Evolutionary conservation across 2,797 vertebrate species (phyloP), one percentile per base, ranked within the genome.

Genomic region (Sebastes minor): DNA sequence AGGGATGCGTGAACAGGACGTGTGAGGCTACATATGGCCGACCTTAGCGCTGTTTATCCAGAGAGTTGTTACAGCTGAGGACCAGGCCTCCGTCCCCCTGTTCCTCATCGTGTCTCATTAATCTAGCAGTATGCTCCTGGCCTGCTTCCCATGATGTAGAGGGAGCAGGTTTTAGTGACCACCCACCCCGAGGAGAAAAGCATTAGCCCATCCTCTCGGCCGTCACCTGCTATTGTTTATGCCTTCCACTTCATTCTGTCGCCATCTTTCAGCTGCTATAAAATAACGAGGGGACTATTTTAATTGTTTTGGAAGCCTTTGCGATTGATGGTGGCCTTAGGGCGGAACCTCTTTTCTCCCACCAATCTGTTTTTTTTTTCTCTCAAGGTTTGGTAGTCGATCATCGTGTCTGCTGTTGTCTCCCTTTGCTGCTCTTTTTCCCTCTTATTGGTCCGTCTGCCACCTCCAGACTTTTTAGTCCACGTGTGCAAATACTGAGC

Each of bases 41-140:
- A 74, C 73, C 74, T 62, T 78, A 66, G 72, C 38, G 55, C 72
- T 94, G 91, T 93, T 94, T 93, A 93, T 90, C 81, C 79, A 85
- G 78, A 77, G 88, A 88, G 92, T 94, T 93, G 87, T 94, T 94
- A 81, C 89, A 93, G 92, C 92, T 94, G 89, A 95, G 86, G 83
- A 87, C 83, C 86, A 65, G 90, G 78, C 85, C 85, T 86, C 56
- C 49, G 20, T 82, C 80, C 76, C 84, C 80, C 89, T 74, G 84
- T 71, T 89, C 86, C 86, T 88, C 91, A 74, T 88, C 80, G 70
- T 82, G 78, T 84, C 87, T 92, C 93, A 92, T 94, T 94, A 94
- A 92, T 95, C 92, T 88, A 88, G 78, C 91, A 81, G 85, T 85
- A 68, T 71, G 82, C 52, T 85, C 74, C 90, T 91, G 91, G 93